These are phyloP conservation scores for Drosophila buzzatii DNA, from an alignment of 2,888 invertebrate genomes.

Conservation along the genomic window DNA sequence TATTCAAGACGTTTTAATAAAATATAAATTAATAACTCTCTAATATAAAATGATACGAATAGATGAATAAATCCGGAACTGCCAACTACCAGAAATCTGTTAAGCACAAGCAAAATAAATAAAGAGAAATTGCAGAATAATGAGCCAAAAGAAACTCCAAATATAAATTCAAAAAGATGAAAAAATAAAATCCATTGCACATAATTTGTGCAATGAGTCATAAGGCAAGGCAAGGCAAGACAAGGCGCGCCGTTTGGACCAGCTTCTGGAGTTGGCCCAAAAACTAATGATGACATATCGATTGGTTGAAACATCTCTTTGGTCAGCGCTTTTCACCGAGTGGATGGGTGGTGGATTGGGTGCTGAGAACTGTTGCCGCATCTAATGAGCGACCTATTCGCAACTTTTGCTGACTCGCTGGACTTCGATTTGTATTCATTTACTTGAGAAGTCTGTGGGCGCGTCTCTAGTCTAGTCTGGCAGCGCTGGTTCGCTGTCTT, in stretches of 20 bases:
- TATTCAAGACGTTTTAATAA: too few species aligned
- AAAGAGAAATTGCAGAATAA: conserved; percentile 1
- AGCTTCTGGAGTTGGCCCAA: conserved; percentile 18
- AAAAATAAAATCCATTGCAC: conserved; percentile 10
- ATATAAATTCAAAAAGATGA: background rate
- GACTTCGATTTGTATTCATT: conserved; percentile 68
- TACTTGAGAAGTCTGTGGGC: conserved; percentile 23
- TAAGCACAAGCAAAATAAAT: background rate
- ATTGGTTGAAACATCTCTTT: conserved; percentile 50
- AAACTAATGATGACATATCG: conserved; percentile 74
- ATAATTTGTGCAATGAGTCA: conserved; percentile 40
- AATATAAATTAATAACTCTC: too few species aligned
- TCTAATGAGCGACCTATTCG: conserved; percentile 55
- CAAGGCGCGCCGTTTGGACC: background rate
- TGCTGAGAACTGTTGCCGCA: background rate
- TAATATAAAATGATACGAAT: background rate
- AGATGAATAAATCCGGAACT: background rate
- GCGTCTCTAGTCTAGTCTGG: conserved; percentile 11
- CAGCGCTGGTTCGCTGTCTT: conserved; percentile 17
- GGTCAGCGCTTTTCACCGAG: conserved; percentile 10
- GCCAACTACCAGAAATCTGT: background rate
- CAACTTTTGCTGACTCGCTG: conserved; percentile 64
- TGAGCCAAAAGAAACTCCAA: background rate
- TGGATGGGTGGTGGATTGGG: background rate
- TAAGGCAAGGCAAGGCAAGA: conserved; percentile 7